Evolutionary conservation across 2,797 vertebrate genomes (phyloP).

Genomic region (Chromobotia macracanthus): DNA sequence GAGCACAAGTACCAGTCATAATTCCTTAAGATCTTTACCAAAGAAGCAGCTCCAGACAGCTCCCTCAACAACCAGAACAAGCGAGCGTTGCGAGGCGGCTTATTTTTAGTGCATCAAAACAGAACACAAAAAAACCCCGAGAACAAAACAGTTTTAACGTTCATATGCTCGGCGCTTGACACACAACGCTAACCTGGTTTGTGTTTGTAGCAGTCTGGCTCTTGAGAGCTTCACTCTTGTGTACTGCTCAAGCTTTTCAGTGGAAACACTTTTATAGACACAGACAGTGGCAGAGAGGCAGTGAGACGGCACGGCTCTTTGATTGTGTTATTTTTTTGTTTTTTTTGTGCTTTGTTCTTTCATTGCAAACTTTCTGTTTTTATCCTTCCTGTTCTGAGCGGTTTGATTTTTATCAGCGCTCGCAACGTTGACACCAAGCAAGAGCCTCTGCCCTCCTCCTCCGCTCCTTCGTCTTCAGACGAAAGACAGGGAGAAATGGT

Average conservation of each 20-base stretch:
- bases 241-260: conserved; percentile 60
- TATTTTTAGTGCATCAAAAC: conserved; percentile 79
- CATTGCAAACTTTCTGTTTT: conserved; percentile 62
- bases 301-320: conserved; percentile 68
- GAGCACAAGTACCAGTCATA: conserved; percentile 40
- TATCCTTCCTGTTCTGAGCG: conserved; percentile 61
- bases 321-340: conserved; percentile 62
- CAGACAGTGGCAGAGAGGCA: conserved; percentile 73
- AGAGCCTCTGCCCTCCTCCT: conserved; percentile 49
- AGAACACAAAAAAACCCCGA: conserved; percentile 60
- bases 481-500: conserved; percentile 47
- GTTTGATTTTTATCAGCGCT: conserved; percentile 61
- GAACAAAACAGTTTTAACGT: conserved; percentile 63
- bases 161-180: conserved; percentile 61
- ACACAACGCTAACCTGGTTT: conserved; percentile 70
- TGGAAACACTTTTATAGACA: conserved; percentile 70
- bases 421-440: conserved; percentile 70
- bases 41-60: conserved; percentile 45
- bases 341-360: conserved; percentile 48
- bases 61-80: conserved; percentile 54
- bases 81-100: conserved; percentile 59
- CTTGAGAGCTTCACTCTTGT: conserved; percentile 60
- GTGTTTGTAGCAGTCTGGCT: conserved; percentile 54
- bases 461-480: conserved; percentile 4
- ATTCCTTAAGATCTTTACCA: conserved; percentile 57